phyloP scores from a whole-genome alignment of 2,888 invertebrate species.

The Ganaspis brasiliensis region DNA sequence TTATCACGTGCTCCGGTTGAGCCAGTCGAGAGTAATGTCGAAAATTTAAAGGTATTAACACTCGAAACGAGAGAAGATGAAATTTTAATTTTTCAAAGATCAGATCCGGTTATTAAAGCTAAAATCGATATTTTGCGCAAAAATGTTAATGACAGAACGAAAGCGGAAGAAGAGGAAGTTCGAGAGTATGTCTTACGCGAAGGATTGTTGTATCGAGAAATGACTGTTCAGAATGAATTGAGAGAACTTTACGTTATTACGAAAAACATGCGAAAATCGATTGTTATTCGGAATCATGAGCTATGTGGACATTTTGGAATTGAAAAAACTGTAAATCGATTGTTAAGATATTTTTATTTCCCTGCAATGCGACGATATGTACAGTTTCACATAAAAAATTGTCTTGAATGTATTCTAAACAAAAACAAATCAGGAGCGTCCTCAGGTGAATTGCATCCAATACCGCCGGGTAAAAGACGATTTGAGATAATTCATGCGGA shows the following conservation, averaged over 20 bases:
- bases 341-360: constrained; percentile 60
- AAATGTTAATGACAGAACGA: constrained; percentile 29
- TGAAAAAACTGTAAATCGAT: constrained; percentile 51
- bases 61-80: constrained; percentile 45
- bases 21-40: background rate
- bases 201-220: constrained; percentile 3
- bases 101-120: constrained; percentile 23
- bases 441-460: constrained; percentile 61
- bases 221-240: background rate
- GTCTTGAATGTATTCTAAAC: constrained; percentile 61
- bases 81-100: constrained; percentile 40
- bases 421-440: constrained; percentile 58
- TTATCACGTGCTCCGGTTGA: constrained; percentile 37
- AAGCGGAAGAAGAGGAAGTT: background rate
- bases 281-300: constrained; percentile 58
- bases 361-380: constrained; percentile 58
- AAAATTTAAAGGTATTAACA: background rate
- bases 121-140: background rate
- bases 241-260: constrained; percentile 41
- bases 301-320: constrained; percentile 59
- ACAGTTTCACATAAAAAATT: constrained; percentile 56
- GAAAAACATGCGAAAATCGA: constrained; percentile 49
- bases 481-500: constrained; percentile 63
- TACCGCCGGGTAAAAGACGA: constrained; percentile 61
- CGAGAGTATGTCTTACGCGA: background rate